Evolutionary conservation across 2,797 vertebrate genomes (phyloP).

Genomic region (Coregonus suidteri): DNA sequence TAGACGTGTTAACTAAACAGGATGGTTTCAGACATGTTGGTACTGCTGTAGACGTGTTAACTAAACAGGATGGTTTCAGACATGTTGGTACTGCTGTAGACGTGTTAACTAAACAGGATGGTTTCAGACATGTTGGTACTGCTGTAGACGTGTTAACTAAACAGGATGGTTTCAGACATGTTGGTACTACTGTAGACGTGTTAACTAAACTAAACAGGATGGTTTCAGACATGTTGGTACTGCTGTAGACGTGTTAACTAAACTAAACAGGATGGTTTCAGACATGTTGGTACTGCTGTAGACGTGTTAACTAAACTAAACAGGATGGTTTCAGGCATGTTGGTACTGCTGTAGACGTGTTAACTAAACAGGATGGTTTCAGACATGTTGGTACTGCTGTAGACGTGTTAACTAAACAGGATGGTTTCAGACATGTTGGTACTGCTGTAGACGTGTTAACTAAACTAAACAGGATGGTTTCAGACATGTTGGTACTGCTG

Average conservation of each 20-base stretch:
- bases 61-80: background rate
- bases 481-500: background rate
- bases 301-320: background rate
- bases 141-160: background rate
- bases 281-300: background rate
- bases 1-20: background rate
- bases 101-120: background rate
- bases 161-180: background rate
- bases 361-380: too few relatives aligned
- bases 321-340: background rate
- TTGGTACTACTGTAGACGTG: background rate
- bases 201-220: too few relatives aligned
- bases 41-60: background rate
- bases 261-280: background rate
- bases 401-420: background rate
- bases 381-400: background rate
- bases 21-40: background rate
- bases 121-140: background rate
- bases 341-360: background rate
- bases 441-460: background rate
- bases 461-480: too few relatives aligned
- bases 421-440: background rate
- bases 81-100: background rate
- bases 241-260: background rate
- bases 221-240: background rate